phyloP scores from a whole-genome alignment of 2,113 vertebrate species.

The Cyanistes caeruleus region DNA sequence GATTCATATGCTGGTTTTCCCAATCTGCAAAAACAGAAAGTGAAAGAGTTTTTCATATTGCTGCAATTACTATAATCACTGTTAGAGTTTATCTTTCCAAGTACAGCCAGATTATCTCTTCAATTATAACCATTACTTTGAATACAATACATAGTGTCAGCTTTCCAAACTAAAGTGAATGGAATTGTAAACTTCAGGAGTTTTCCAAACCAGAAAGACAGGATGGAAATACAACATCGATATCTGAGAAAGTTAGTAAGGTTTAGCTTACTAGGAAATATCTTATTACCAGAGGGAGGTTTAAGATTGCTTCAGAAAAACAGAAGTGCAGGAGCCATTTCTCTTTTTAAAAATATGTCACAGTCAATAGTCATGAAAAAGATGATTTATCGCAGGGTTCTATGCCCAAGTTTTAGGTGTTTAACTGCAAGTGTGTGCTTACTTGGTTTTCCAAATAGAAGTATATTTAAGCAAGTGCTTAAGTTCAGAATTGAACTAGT shows the following conservation, averaged over 20 bases:
- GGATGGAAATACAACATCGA: not conserved
- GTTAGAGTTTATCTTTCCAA: not conserved
- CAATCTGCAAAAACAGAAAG: conserved; percentile 34
- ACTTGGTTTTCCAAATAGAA: not conserved
- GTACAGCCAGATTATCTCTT: not conserved
- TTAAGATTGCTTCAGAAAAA: conserved; percentile 26
- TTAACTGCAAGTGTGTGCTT: not conserved
- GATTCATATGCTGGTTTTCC: conserved; percentile 41
- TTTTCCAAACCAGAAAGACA: conserved; percentile 22
- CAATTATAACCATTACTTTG: not conserved
- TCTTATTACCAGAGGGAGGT: conserved; percentile 13
- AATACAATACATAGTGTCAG: not conserved
- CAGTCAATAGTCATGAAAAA: not conserved
- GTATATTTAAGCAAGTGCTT: not conserved
- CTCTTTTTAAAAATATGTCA: not conserved
- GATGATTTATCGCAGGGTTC: not conserved
- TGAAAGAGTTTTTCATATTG: not conserved
- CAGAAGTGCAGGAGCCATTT: not conserved
- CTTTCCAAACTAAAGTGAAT: not conserved
- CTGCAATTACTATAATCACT: not conserved
- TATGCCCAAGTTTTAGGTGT: not conserved
- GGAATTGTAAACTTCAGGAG: not conserved
- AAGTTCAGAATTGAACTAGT: not conserved
- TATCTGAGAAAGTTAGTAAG: conserved; percentile 29
- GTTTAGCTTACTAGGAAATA: conserved; percentile 34